phyloP scores from a whole-genome alignment of 2,888 invertebrate species.

The Polydrusus pterygomalis region DNA sequence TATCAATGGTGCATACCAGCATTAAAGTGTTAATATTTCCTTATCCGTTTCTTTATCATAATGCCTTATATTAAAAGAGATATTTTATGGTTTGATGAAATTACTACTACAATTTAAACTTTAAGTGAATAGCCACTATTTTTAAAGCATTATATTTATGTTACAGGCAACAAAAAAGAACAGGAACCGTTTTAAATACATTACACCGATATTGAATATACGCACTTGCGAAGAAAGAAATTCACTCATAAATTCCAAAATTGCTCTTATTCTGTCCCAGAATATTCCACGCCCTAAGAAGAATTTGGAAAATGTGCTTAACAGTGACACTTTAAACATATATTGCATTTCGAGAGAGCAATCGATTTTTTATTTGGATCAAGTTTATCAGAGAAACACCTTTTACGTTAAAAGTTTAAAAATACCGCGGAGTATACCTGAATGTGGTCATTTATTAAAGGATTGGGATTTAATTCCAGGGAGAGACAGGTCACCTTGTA shows the following conservation, averaged over 20 bases:
- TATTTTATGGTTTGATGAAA: too few relatives aligned
- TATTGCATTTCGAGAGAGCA: constrained; percentile 33
- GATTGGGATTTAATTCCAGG: constrained; percentile 80
- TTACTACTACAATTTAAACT: too few relatives aligned
- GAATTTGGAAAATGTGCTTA: neutral
- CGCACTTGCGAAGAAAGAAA: constrained; percentile 67
- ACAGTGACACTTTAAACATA: constrained; percentile 48
- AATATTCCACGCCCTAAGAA: constrained; percentile 1
- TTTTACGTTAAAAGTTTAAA: constrained; percentile 60
- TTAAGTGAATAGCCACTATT: neutral
- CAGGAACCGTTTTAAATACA: constrained; percentile 61
- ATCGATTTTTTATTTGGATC: constrained; percentile 41
- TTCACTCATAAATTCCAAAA: constrained; percentile 65
- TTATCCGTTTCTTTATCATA: too few relatives aligned
- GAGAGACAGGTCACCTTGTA: constrained; percentile 75
- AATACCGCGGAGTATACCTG: constrained; percentile 70
- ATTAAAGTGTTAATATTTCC: too few relatives aligned
- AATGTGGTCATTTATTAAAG: constrained; percentile 75
- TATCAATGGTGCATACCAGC: too few relatives aligned
- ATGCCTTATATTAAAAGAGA: too few relatives aligned
- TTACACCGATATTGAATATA: constrained; percentile 67
- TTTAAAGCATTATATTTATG: constrained; percentile 29
- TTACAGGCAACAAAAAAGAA: constrained; percentile 59
- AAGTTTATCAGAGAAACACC: constrained; percentile 46
- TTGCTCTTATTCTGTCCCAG: constrained; percentile 63